These are phyloP conservation scores for Lordiphosa mommai DNA, from an alignment of 1,140 invertebrate species.

Conservation along the genomic window DNA sequence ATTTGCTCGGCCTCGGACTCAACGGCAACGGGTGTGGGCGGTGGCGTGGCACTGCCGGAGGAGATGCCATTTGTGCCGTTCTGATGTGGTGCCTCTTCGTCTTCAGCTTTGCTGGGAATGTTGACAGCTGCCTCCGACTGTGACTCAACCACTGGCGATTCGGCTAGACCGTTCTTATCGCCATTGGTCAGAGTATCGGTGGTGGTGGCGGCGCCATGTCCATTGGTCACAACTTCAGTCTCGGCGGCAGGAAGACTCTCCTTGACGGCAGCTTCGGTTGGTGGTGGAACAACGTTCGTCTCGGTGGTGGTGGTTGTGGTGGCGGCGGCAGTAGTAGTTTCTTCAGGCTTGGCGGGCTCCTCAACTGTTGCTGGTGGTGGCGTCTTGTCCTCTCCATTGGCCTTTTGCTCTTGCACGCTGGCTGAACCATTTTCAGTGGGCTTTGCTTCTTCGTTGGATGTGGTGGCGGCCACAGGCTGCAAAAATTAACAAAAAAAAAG, in stretches of 20 bases:
- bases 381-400: conserved; percentile 25
- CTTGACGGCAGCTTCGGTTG: conserved; percentile 19
- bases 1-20: conserved; percentile 59
- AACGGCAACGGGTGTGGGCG: conserved; percentile 56
- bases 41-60: conserved; percentile 49
- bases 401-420: conserved; percentile 46
- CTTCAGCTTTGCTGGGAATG: conserved; percentile 50
- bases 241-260: conserved; percentile 13
- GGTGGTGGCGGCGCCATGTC: conserved; percentile 36
- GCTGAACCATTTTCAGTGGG: conserved; percentile 63
- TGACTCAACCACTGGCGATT: conserved; percentile 33
- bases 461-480: conserved; percentile 18
- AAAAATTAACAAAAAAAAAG: background rate
- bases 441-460: conserved; percentile 41
- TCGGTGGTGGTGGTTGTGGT: conserved; percentile 35
- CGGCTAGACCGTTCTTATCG: conserved; percentile 53
- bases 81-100: conserved; percentile 55
- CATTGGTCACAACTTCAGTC: conserved; percentile 59
- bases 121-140: conserved; percentile 6
- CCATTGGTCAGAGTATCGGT: conserved; percentile 53
- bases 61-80: conserved; percentile 63
- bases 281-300: conserved; percentile 6
- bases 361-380: conserved; percentile 19
- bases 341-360: conserved; percentile 21
- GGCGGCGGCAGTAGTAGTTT: conserved; percentile 78